Base-by-base conservation (phyloP, 2,888 invertebrate species). In the Tineola bisselliella region DNA sequence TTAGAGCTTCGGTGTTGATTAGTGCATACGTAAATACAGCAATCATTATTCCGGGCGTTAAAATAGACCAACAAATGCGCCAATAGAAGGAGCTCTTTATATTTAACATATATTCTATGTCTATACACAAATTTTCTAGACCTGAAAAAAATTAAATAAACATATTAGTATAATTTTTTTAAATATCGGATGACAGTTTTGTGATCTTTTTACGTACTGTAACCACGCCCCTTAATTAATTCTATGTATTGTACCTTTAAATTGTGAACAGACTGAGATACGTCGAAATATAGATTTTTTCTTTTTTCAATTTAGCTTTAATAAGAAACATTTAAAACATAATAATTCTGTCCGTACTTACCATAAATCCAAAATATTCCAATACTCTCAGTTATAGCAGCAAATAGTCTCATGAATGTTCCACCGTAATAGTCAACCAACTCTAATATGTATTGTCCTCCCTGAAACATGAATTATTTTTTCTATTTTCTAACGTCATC, bases 61-160 rank as follows among this genome's bases (percentile, higher is more conserved):
- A 69, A 6, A 94, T 69, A 0, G 88, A 88, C 95, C 95, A 95
- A 68, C 94, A 94, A 18, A 93, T 69, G 62, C 94, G 88, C 95
- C 95, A 95, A 72, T 94, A 95, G 64, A 90, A 73, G 0, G 91
- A 89, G 0, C 70, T 90, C 74, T 91, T 90, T 25, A 86, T 80
- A 3, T 91, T 90, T 66, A 94, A 77, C 95, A 95, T 95, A 72
- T 91, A 95, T 74, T 95, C 93, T 60, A 94, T 84, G 69, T 95
- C 95, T 59, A 80, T 60, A 57, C 83, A 82, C 61, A 84, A 64
- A 65, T 86, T 86, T 63, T 86, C 84, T 63, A 84, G 67, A 63
- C 84, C 84, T 84, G 66, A 11, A 74, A 74, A 15, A 58, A 58
- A 15, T 11, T 12, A 38, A 3, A 10, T 10, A 38, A 12, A 38